Percentiles rank a stretch among this genome's conserved stretches.
Evolutionary conservation across 1,140 invertebrate genomes (phyloP).

Genomic region (Pinna nobilis): DNA sequence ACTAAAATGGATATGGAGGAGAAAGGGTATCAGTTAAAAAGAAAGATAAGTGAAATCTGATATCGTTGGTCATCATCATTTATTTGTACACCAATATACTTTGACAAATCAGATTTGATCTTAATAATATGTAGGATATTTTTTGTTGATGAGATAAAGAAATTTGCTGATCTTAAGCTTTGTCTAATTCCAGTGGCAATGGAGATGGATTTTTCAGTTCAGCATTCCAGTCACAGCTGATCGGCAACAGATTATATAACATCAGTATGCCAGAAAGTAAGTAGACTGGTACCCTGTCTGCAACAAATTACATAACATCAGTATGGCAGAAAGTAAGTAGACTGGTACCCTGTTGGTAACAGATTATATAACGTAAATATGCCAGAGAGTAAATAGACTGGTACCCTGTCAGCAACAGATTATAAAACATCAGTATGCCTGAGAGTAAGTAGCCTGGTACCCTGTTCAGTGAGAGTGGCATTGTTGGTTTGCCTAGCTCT

Average conservation of each 20-base stretch:
- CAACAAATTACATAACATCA: neutral
- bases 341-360: slow-evolving; percentile 86
- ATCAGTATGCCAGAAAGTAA: slow-evolving; percentile 89
- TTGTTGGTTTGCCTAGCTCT: too few species aligned
- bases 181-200: slow-evolving; percentile 83
- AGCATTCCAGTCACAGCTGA: slow-evolving; percentile 94
- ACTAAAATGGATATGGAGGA: too few species aligned
- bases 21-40: too few species aligned
- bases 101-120: too few species aligned
- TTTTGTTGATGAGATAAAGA: neutral
- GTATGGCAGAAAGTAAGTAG: neutral
- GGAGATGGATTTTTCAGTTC: slow-evolving; percentile 98
- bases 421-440: neutral
- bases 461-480: too few species aligned
- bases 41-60: too few species aligned
- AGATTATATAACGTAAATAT: slow-evolving; percentile 96
- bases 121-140: too few species aligned
- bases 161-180: neutral
- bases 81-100: too few species aligned
- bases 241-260: slow-evolving; percentile 97
- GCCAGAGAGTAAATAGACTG: slow-evolving; percentile 79
- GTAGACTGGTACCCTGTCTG: slow-evolving; percentile 23
- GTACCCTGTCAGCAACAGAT: neutral
- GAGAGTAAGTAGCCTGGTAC: neutral
- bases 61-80: too few species aligned